phyloP scores from a whole-genome alignment of 2,797 vertebrate genomes.

The Antrozous pallidus region DNA sequence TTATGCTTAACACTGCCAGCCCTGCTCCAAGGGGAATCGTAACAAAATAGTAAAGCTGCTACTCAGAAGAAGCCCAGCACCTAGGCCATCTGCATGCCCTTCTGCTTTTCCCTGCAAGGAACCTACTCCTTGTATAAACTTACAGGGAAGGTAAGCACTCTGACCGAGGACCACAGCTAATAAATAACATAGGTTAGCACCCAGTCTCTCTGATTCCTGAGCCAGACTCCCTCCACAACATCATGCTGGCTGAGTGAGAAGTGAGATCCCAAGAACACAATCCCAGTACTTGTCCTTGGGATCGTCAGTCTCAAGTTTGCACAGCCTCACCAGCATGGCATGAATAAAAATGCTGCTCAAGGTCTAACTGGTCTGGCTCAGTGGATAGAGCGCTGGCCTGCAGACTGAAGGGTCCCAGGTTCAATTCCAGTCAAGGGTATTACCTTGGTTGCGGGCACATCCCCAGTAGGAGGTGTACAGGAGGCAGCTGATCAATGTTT shows the following conservation, averaged over 20 bases:
- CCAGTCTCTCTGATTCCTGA: neutral
- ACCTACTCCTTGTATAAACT: neutral
- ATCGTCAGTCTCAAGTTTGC: neutral
- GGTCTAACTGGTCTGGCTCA: no score
- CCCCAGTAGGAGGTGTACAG: no score
- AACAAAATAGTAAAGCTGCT: neutral
- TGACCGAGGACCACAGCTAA: neutral
- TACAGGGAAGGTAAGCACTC: neutral
- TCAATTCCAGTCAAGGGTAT: no score
- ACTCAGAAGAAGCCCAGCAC: neutral
- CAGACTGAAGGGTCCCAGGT: no score
- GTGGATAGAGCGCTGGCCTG: no score
- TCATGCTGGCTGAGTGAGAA: neutral
- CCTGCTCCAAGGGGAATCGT: neutral
- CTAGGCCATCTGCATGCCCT: no score
- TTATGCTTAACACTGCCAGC: neutral
- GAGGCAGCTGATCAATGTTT: no score
- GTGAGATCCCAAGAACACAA: neutral
- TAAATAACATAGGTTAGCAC: neutral
- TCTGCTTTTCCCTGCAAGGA: neutral
- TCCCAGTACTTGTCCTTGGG: neutral
- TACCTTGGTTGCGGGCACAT: no score
- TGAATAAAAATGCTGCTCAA: neutral
- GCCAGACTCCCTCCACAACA: accelerated
- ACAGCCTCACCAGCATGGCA: neutral